Conservation (phyloP, 2,113 vertebrate genomes). For the Miniopterus natalensis region DNA sequence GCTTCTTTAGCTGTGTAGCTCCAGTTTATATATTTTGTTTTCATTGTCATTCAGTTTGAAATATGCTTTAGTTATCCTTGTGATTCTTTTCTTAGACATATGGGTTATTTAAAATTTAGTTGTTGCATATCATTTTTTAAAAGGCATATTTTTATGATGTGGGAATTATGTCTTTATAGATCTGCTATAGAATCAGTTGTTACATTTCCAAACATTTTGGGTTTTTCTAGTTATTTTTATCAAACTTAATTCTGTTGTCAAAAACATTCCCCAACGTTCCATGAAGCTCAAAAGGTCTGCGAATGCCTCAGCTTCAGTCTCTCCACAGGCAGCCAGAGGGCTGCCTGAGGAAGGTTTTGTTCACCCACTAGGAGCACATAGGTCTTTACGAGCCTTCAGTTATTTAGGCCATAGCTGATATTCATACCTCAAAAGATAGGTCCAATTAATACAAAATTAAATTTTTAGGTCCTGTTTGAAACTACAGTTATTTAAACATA, state of each 20-base stretch:
- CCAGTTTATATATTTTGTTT: background rate
- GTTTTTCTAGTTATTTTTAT: slow-evolving; percentile 5
- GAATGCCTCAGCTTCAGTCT: background rate
- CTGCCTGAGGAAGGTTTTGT: background rate
- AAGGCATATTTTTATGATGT: background rate
- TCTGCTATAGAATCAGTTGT: background rate
- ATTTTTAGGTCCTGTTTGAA: background rate
- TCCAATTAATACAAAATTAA: background rate
- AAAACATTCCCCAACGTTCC: background rate
- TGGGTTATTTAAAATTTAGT: background rate
- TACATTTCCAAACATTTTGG: background rate
- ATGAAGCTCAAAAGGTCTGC: background rate
- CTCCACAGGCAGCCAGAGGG: background rate
- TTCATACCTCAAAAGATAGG: background rate
- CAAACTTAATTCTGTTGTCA: background rate
- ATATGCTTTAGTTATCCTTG: background rate
- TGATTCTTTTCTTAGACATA: slow-evolving; percentile 5
- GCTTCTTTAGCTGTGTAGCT: background rate
- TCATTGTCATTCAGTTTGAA: background rate
- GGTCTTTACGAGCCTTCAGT: background rate
- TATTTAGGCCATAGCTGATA: background rate
- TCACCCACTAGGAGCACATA: background rate
- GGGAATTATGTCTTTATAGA: background rate
- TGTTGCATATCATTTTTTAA: background rate
- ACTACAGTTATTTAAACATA: background rate